Base-by-base conservation (phyloP, 2,888 invertebrate species). In the Caenorhabditis sp. region DNA sequence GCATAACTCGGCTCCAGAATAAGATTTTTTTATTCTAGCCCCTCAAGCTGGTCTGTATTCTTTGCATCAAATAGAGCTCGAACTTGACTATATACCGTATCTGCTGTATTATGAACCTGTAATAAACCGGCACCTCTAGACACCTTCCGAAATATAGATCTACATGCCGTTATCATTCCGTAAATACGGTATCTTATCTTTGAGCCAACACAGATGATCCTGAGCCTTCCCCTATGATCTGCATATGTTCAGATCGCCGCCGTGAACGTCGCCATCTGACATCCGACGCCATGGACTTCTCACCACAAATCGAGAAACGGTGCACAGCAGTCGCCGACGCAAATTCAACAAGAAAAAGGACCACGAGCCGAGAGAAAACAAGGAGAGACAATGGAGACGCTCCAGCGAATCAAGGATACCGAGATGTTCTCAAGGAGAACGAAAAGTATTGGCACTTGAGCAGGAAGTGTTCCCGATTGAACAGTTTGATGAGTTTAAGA, bases 401-500 rank as follows among this genome's bases (percentile, higher is more conserved):
- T 3, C 61, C 73, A 6, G 79, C 70, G 14, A 63, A 70, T 31
- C 75, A 75, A 12, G 70, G 79, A 58, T 87, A 87, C 63, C 77
- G 75, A 5, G 80, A 80, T 31, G 80, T 84, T 41, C 49, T 77
- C 35, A 87, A 86, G 70, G 86, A 85, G 56, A 91, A 91, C 54
- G 90, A 89, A 44, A 86, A 87, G 56, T 86, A 90, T 73, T 89
- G 90, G 84, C 80, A 85, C 92, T 77, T 84, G 90, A 90, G 80
- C 85, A 85, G 44, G 56, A 76, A 14, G 95, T 98, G 41, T 96
- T 97, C 79, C 95, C 95, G 0, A 95, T 95, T 84, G 95, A 94
- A 54, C 96, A 98, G 93, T 98, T 96, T 96, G 94, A 95, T 22
- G 93, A 93, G 5, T 97, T 98, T 92, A 94, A 96, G 91, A 93